These are phyloP conservation scores for Marronus borbonicus DNA, from an alignment of 2,888 invertebrate species.

Conservation along the genomic window DNA sequence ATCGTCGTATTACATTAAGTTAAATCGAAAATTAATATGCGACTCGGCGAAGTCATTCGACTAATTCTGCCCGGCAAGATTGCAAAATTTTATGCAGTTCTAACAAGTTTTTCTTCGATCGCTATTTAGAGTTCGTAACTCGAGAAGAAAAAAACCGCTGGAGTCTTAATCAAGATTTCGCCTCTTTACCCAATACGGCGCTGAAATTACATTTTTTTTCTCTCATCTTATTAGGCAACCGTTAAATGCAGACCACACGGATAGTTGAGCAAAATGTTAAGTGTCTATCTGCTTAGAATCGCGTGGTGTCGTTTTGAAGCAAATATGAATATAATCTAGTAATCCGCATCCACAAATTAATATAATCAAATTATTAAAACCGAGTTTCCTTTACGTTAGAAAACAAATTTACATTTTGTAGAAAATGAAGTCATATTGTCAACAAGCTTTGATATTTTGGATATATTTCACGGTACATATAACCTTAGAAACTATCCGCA, in stretches of 20 bases:
- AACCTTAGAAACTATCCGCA: no score
- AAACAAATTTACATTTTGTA: no score
- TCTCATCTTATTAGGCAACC: background rate
- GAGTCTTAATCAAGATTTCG: slow-evolving; percentile 7
- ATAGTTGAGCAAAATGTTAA: no score
- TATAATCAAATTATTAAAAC: no score
- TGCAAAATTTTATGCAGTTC: slow-evolving; percentile 13
- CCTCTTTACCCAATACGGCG: background rate
- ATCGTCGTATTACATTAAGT: slow-evolving; percentile 23
- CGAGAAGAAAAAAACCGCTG: background rate
- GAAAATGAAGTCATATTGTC: no score
- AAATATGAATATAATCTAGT: no score
- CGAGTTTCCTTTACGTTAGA: no score
- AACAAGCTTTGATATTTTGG: no score
- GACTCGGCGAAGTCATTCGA: slow-evolving; percentile 9
- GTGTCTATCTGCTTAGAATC: no score
- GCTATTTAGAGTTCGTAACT: background rate
- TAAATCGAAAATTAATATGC: slow-evolving; percentile 36
- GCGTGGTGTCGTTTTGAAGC: no score
- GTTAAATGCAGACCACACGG: background rate
- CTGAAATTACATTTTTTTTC: slow-evolving; percentile 7
- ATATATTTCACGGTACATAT: no score
- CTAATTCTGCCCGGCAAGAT: background rate
- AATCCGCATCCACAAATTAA: no score
- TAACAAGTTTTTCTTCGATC: slow-evolving; percentile 14